Evolutionary conservation across 2,888 invertebrate genomes (phyloP), one percentile per base, ranked within the genome.

Genomic region (Strigamia maritima): DNA sequence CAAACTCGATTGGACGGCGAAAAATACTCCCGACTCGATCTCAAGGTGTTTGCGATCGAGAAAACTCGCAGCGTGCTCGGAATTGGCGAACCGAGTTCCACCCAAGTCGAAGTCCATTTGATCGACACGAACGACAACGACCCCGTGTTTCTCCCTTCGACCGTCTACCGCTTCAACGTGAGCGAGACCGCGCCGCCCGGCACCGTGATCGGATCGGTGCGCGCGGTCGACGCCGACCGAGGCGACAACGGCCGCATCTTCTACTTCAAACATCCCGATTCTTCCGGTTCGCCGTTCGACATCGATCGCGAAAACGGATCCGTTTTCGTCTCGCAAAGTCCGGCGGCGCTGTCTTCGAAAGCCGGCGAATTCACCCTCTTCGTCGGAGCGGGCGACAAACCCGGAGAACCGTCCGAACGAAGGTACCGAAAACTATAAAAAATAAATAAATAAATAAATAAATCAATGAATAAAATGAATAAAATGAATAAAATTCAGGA

Each of bases 41-140:
- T 95, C 89, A 90, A 90, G 76, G 93, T 95, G 0, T 90, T 90
- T 81, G 94, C 95, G 0, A 90, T 92, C 82, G 95, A 95, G 84
- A 92, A 92, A 82, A 89, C 88, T 35, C 90, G 90, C 0, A 92
- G 91, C 82, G 90, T 93, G 1, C 81, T 83, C 79, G 90, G 89
- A 22, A 88, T 87, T 14, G 86, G 86, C 86, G 87, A 83, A 77
- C 82, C 82, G 75, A 83, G 83, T 74, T 88, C 88, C 28, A 94
- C 94, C 0, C 90, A 90, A 60, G 92, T 95, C 0, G 93, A 94
- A 87, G 92, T 96, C 0, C 92, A 92, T 0, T 86, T 96, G 31
- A 87, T 93, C 0, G 96, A 97, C 84, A 93, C 95, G 19, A 97
- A 97, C 84, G 96, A 97, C 84, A 95, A 96, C 83, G 93, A 93